These are phyloP conservation scores for Erpobdella octoculata DNA, from an alignment of 2,888 invertebrate genomes.

Conservation along the genomic window DNA sequence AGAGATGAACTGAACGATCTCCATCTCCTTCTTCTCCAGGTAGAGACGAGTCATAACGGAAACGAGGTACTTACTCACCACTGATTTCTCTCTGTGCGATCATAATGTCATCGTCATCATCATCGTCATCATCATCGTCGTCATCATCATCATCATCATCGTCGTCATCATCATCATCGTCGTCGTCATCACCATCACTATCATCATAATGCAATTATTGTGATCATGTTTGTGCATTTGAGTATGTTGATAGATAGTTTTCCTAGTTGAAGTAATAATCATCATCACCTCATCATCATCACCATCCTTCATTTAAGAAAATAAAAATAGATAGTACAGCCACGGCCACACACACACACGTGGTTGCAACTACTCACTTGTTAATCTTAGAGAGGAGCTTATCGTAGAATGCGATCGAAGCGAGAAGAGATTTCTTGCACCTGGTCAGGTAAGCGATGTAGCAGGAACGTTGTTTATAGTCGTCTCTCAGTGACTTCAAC, in stretches of 20 bases:
- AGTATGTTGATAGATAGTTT: too few relatives aligned
- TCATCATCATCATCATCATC: conserved; percentile 15
- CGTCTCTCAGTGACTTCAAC: conserved; percentile 66
- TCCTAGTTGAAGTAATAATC: too few relatives aligned
- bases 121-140: not conserved
- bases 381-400: conserved; percentile 51
- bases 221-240: too few relatives aligned
- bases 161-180: conserved; percentile 13
- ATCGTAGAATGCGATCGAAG: conserved; percentile 65
- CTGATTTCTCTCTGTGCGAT: conserved; percentile 59
- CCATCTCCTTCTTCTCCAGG: conserved; percentile 68
- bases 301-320: too few relatives aligned
- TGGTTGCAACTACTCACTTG: too few relatives aligned
- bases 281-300: too few relatives aligned
- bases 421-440: conserved; percentile 71
- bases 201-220: too few relatives aligned
- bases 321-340: too few relatives aligned
- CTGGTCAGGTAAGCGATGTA: conserved; percentile 74
- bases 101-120: not conserved
- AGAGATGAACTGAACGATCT: conserved; percentile 67
- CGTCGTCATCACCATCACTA: too few relatives aligned
- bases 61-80: conserved; percentile 67
- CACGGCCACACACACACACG: too few relatives aligned
- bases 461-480: conserved; percentile 68
- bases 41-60: conserved; percentile 71